A percentile compares a stretch with the other conserved stretches of the same genome.
phyloP scores from a whole-genome alignment of 1,140 invertebrate genomes.

The Sminthurides bifidus region DNA sequence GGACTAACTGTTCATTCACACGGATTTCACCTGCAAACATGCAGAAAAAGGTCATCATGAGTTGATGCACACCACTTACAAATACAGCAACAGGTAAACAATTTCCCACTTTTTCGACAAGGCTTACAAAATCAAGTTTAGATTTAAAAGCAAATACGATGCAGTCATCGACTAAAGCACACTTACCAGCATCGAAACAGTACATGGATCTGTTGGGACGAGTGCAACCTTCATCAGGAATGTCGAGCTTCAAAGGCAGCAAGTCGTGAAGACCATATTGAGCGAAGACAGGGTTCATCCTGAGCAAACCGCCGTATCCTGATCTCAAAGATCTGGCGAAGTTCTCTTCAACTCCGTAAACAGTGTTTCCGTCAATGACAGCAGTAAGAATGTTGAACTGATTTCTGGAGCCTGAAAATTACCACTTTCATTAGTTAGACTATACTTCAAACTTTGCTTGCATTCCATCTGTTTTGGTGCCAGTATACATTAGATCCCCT shows the following conservation, averaged over 20 bases:
- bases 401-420: constrained; percentile 50
- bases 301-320: constrained; percentile 60
- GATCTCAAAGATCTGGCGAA: constrained; percentile 64
- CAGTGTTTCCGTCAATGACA: constrained; percentile 68
- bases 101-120: background rate
- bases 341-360: constrained; percentile 67
- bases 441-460: background rate
- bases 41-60: too few relatives aligned
- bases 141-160: background rate
- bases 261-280: constrained; percentile 79
- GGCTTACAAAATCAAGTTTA: background rate
- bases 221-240: constrained; percentile 86
- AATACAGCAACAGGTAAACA: too few relatives aligned
- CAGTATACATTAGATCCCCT: background rate
- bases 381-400: constrained; percentile 74
- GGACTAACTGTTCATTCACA: constrained; percentile 81
- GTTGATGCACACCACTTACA: too few relatives aligned
- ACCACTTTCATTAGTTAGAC: background rate
- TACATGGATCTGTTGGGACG: constrained; percentile 73
- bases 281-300: constrained; percentile 78
- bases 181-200: constrained; percentile 75
- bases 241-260: constrained; percentile 73
- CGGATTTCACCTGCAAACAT: constrained; percentile 66
- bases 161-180: too few relatives aligned
- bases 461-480: background rate